phyloP scores from a whole-genome alignment of 2,888 invertebrate genomes.

The Thecocarcelia acutangulata region DNA sequence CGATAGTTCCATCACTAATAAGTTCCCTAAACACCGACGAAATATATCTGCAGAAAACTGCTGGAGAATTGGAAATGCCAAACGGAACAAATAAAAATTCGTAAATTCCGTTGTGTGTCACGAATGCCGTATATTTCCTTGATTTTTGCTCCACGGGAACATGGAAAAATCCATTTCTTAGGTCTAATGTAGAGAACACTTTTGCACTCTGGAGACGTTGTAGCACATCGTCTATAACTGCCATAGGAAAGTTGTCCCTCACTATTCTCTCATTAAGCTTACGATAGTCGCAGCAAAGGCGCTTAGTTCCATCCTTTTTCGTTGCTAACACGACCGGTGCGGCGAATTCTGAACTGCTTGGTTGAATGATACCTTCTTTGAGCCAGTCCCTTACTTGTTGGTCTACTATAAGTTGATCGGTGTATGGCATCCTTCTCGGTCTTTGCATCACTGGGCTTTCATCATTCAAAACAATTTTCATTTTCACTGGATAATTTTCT shows the following conservation, averaged over 20 bases:
- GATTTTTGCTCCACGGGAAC: not conserved
- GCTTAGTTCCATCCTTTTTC: not conserved
- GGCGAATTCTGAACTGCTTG: not conserved
- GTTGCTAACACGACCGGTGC: not conserved
- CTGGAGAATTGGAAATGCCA: not conserved
- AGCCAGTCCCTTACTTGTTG: conserved; percentile 35
- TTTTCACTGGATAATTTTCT: conserved; percentile 9
- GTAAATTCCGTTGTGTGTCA: not conserved
- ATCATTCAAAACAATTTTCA: conserved; percentile 17
- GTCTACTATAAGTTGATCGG: not conserved
- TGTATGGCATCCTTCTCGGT: conserved; percentile 27
- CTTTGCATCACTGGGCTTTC: not conserved
- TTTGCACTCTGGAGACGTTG: not conserved
- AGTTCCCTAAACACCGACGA: no score
- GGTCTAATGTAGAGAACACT: not conserved
- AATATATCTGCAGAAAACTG: not conserved
- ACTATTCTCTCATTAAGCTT: not conserved
- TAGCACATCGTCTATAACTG: not conserved
- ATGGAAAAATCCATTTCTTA: not conserved
- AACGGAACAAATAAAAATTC: not conserved
- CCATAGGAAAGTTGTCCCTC: not conserved
- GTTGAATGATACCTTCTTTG: no score
- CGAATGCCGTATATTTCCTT: not conserved
- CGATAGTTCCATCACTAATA: no score
- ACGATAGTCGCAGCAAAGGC: not conserved